Evolutionary conservation across 2,888 invertebrate species (phyloP), one percentile per base, ranked within the genome.

Genomic region (Thymelicus acteon): DNA sequence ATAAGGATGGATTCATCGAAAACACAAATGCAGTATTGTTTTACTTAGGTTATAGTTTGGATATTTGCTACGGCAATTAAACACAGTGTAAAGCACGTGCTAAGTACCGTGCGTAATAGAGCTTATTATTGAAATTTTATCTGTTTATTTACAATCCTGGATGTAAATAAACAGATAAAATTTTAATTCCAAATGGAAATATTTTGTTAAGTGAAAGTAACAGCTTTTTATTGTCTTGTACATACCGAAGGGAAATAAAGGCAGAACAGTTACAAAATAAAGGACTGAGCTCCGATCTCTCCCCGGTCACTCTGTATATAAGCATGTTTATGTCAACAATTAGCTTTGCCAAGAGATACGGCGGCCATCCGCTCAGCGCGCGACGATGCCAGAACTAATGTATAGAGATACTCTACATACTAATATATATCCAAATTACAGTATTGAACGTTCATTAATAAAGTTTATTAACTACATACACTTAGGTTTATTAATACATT

Each of bases 241-340:
- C 8, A 7, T 19, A 4, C 7, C 7, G 19, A 7, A 19, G n/a
- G 7, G 7, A 19, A 52, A 12, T 8, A 19, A 15, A 44, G 44
- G 12, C 10, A 44, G 10, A 44, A 5, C 24, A 54, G 24, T 54
- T 6, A 4, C 10, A 54, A 54, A 54, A 54, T 54, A 60, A 49
- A 60, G 37, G 67, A 60, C 40, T 60, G 73, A 72, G 72, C 67
- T 68, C 66, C 66, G 70, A 60, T 58, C 19, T 4, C 39, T 69
- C 69, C 69, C 24, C 73, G 72, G 71, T 75, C 72, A 72, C 62
- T 37, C 62, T 62, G 69, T 63, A 72, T 69, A 72, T 75, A 72
- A 74, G 72, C 72, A 62, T 78, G 77, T 80, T 79, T 79, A 79
- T 79, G 79, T 80, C 80, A 79, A 80, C 80, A 80, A 77, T 72